Evolutionary conservation across 2,888 invertebrate species (phyloP), one percentile per base, ranked within the genome.

Genomic region (Troglohyphantes excavatus): DNA sequence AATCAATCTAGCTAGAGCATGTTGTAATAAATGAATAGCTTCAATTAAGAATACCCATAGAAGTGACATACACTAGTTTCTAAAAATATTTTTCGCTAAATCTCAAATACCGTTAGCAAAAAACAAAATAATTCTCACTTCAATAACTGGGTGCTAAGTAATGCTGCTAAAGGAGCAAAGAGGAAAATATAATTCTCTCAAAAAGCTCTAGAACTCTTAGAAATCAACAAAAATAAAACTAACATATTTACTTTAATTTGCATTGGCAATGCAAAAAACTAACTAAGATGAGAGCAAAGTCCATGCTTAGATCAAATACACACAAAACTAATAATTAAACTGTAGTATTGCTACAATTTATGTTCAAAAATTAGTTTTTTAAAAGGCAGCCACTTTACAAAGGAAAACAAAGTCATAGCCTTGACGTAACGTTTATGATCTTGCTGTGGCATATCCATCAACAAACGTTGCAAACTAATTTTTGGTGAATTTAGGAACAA

Each of bases 401-500:
- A n/a, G 26, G 6, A 17, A 72, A 17, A 26, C 9, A 53, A 72
- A 72, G 21, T 17, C 46, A 5, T 17, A 46, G n/a, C 17, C 46
- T 46, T 17, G n/a, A 72, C 21, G 39, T 17, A 2, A 53, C 3
- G n/a, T n/a, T n/a, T n/a, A n/a, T n/a, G n/a, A n/a, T n/a, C n/a
- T n/a, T n/a, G n/a, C n/a, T n/a, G 26, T 11, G 46, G 72, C 23
- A 26, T 11, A n/a, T 13, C 6, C 23, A 27, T 26, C 2, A 29
- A 33, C 33, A 19, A 23, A 53, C 11, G 23, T 53, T 23, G 19
- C 63, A 26, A 63, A 79, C 78, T 72, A 79, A 79, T n/a, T 27
- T 61, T 23, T 87, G 79, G 73, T 87, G 73, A 43, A 63, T 79
- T 53, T 87, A 87, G 87, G 87, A 87, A 87, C 87, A 63, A 87